phyloP scores from a whole-genome alignment of 1,140 invertebrate genomes.

The Euwallacea similis region DNA sequence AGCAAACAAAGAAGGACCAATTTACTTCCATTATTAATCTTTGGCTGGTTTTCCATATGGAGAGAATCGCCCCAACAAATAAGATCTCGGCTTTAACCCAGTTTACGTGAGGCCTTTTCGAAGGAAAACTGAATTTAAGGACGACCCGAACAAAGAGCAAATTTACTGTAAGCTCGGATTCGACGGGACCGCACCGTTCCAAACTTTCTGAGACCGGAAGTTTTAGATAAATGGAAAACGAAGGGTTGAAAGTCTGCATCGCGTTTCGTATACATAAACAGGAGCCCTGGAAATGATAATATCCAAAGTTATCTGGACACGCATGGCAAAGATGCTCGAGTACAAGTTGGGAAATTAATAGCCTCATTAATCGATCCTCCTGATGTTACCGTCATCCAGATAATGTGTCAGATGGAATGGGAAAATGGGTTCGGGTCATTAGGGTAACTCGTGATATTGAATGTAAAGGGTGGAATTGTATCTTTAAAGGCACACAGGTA shows the following conservation, averaged over 20 bases:
- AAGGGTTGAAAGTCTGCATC: slow-evolving; percentile 17
- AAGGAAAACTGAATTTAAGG: slow-evolving; percentile 15
- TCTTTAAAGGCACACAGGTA: too few species aligned
- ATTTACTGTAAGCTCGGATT: slow-evolving; percentile 24
- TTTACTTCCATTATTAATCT: slow-evolving; percentile 1
- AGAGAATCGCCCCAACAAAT: slow-evolving; percentile 13
- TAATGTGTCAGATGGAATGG: too few species aligned
- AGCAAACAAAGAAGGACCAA: neutral
- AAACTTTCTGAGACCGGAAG: slow-evolving; percentile 22
- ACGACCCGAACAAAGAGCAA: slow-evolving; percentile 20
- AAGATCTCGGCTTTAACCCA: slow-evolving; percentile 15
- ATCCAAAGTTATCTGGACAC: slow-evolving; percentile 23
- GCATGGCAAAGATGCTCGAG: slow-evolving; percentile 26
- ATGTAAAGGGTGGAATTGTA: too few species aligned
- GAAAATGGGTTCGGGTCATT: too few species aligned
- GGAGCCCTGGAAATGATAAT: slow-evolving; percentile 25
- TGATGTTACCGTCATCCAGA: neutral
- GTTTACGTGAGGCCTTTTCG: slow-evolving; percentile 4
- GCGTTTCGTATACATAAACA: slow-evolving; percentile 25
- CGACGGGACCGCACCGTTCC: slow-evolving; percentile 6
- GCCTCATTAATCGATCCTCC: slow-evolving; percentile 19
- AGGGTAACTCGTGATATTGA: too few species aligned
- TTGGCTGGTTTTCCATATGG: neutral
- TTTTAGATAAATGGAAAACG: slow-evolving; percentile 23
- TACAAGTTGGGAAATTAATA: slow-evolving; percentile 24